A percentile compares a stretch with the other conserved stretches of the same genome.
phyloP scores from a whole-genome alignment of 2,888 invertebrate species.

The Siphonodentalium dalli region DNA sequence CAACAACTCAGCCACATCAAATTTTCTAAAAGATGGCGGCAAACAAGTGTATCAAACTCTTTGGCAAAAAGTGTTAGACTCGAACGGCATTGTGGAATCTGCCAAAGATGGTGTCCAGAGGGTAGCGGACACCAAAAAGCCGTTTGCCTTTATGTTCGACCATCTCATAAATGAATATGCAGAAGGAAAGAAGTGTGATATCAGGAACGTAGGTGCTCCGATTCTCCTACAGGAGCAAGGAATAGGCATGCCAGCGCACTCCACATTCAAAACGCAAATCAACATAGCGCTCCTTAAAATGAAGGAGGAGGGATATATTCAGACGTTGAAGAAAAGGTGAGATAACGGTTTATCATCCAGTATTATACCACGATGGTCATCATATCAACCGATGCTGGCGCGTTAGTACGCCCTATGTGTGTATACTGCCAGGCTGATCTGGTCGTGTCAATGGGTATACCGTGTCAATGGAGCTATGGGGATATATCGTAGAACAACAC shows the following conservation, averaged over 20 bases:
- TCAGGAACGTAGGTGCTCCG: constrained; percentile 42
- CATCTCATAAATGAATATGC: constrained; percentile 48
- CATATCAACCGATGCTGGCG: neutral
- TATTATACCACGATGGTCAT: neutral
- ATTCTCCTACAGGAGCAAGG: constrained; percentile 55
- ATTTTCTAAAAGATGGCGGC: constrained; percentile 38
- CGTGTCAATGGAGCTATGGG: too few relatives aligned
- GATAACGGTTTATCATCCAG: neutral
- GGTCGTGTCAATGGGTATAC: too few relatives aligned
- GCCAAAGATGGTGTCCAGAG: constrained; percentile 27
- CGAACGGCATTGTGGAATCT: constrained; percentile 29
- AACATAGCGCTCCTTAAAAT: constrained; percentile 47
- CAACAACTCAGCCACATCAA: constrained; percentile 47
- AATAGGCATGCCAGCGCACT: constrained; percentile 46
- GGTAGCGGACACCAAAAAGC: too few relatives aligned
- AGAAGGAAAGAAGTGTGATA: constrained; percentile 42
- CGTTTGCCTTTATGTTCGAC: constrained; percentile 54
- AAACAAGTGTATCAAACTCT: constrained; percentile 31
- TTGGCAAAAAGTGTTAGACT: constrained; percentile 34
- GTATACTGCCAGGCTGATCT: too few relatives aligned
- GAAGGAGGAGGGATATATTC: constrained; percentile 43
- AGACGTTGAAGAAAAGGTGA: constrained; percentile 43
- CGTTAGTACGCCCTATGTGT: too few relatives aligned
- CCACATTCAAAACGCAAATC: constrained; percentile 46
- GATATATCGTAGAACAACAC: too few relatives aligned